Evolutionary conservation across 2,113 vertebrate species (phyloP).

Genomic region (Proteles cristata): DNA sequence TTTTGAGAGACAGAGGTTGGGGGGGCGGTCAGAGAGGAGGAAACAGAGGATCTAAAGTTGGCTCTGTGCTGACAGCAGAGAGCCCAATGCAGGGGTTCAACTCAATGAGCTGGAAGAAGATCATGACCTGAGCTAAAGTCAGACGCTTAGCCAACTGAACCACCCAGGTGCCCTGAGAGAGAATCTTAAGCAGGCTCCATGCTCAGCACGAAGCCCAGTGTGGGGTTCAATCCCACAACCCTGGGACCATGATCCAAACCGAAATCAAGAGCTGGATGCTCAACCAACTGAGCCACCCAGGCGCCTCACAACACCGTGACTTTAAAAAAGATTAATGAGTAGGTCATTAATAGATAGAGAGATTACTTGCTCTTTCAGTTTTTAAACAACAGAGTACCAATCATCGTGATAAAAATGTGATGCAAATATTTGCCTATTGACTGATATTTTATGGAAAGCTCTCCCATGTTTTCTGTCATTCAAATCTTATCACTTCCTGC

Average conservation of each 20-base stretch:
- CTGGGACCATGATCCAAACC: neutral
- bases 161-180: too few species aligned
- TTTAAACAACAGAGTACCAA: neutral
- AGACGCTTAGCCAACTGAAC: too few species aligned
- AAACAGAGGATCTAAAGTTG: too few species aligned
- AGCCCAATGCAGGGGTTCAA: too few species aligned
- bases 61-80: too few species aligned
- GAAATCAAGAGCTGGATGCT: neutral
- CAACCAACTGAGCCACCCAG: neutral
- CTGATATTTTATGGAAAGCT: neutral
- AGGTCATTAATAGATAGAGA: neutral
- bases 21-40: too few species aligned
- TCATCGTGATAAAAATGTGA: neutral
- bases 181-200: neutral
- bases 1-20: too few species aligned
- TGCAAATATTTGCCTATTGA: neutral
- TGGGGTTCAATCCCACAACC: neutral
- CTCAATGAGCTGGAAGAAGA: too few species aligned
- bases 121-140: too few species aligned
- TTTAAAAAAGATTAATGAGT: neutral
- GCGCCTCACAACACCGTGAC: neutral
- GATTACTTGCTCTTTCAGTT: neutral
- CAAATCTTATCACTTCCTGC: neutral
- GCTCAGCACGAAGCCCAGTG: neutral
- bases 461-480: neutral